Conservation (phyloP, 2,888 invertebrate genomes). For the Cosmia pyralina region DNA sequence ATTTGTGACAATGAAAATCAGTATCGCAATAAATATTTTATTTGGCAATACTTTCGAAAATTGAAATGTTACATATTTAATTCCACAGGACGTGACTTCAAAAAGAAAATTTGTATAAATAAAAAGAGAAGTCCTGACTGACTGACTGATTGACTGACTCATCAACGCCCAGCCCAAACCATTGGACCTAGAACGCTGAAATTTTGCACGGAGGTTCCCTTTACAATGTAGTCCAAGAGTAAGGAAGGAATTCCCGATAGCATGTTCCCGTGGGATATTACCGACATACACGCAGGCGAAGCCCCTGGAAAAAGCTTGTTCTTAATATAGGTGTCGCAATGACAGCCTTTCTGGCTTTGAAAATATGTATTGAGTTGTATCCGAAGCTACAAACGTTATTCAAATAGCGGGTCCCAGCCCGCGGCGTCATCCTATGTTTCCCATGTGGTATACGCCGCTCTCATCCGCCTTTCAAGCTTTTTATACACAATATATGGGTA, state of each 20-base stretch:
- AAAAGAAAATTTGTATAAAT: conserved; percentile 39
- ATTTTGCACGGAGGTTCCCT: no score
- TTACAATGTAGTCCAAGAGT: no score
- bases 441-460: conserved; percentile 34
- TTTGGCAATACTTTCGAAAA: conserved; percentile 10
- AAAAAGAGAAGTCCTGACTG: no score
- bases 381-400: conserved; percentile 51
- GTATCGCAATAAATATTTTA: conserved; percentile 26
- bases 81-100: conserved; percentile 8
- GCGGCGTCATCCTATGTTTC: conserved; percentile 40
- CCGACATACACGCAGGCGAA: no score
- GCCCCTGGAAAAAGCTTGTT: no score
- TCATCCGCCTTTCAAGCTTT: conserved; percentile 48
- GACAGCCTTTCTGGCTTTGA: conserved; percentile 45
- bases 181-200: no score
- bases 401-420: conserved; percentile 44
- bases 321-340: conserved; percentile 48
- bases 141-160: no score
- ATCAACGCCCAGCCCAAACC: no score
- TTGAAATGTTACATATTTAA: conserved; percentile 39
- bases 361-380: conserved; percentile 56
- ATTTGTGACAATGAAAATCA: conserved; percentile 22
- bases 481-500: conserved; percentile 27
- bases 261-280: no score
- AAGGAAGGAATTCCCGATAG: no score